Percentiles rank a stretch among this genome's conserved stretches.
phyloP scores from a whole-genome alignment of 2,113 vertebrate species.

The Chloroceryle aenea region DNA sequence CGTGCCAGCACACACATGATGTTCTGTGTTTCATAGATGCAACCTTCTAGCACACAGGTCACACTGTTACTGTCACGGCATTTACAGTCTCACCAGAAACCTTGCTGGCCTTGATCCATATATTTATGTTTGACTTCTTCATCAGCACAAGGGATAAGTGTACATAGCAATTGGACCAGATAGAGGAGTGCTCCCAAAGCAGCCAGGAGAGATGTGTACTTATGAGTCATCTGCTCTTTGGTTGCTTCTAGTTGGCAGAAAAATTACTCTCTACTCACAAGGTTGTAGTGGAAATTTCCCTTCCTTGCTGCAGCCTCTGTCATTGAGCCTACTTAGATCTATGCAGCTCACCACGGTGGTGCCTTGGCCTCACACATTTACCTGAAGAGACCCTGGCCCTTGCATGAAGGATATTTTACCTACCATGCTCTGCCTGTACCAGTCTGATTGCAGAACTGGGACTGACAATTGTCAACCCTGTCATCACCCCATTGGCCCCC shows the following conservation, averaged over 20 bases:
- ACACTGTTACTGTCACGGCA: not conserved
- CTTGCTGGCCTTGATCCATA: not conserved
- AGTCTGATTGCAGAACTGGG: not conserved
- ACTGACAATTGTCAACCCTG: not conserved
- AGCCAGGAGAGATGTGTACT: not conserved
- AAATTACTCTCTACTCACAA: not conserved
- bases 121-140: conserved; percentile 5
- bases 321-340: not conserved
- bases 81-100: not conserved
- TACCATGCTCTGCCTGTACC: not conserved
- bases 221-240: conserved; percentile 14
- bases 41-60: not conserved
- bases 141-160: not conserved
- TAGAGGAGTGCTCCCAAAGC: not conserved
- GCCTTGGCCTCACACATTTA: not conserved
- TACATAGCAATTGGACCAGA: not conserved
- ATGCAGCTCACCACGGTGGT: accelerated
- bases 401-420: not conserved
- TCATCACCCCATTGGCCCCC: not conserved
- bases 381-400: not conserved
- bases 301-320: not conserved
- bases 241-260: not conserved
- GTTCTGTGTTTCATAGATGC: not conserved
- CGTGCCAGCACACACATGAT: not conserved
- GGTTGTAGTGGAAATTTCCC: not conserved